Base-by-base conservation (phyloP, 35 echinoderm and acorn worm species). In the Amphiura filiformis region DNA sequence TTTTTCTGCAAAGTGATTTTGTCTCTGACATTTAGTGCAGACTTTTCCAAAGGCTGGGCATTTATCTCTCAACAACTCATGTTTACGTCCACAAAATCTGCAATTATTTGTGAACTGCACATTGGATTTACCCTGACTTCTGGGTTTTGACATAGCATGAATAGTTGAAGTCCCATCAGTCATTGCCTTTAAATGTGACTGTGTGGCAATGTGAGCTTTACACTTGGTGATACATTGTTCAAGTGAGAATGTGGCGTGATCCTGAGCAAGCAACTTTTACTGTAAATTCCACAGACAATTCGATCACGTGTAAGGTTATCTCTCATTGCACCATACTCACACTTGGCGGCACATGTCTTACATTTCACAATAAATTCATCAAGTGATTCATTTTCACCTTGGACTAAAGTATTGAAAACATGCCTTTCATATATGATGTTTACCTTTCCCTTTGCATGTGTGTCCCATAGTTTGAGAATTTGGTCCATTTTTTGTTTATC, bases 301-400 rank as follows among this genome's bases (percentile, higher is more conserved):
- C 88, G 12, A 61, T 91, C 88, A 0, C 76, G 31, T 26, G 87
- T 90, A 37, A 90, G 41, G 15, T 94, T 56, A 79, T 90, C 84
- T 3, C 78, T 87, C 23, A 94, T 26, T 34, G 1, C 34, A 57
- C 91, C 84, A 86, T 85, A 93, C 26, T 93, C 80, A 81, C 91
- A 97, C 39, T 79, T 91, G 1, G 80, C 37, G 28, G 95, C 91
- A 37, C 85, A 78, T 32, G 85, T 39, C 80, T 80, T 80, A 9
- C 92, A 75, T 30, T 57, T 77, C 0, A 93, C 87, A 37, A 86
- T 82, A 76, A 82, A 93, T 49, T 80, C 42, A 85, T 96, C 90
- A 78, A 96, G 81, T 22, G 61, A 42, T 80, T 96, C 65, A 39
- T 35, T 39, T 83, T 87, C 76, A 80, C 13, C 38, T 49, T 83